Evolutionary conservation across 2,797 vertebrate species (phyloP), one percentile per base, ranked within the genome.

Genomic region (Argya squamiceps): DNA sequence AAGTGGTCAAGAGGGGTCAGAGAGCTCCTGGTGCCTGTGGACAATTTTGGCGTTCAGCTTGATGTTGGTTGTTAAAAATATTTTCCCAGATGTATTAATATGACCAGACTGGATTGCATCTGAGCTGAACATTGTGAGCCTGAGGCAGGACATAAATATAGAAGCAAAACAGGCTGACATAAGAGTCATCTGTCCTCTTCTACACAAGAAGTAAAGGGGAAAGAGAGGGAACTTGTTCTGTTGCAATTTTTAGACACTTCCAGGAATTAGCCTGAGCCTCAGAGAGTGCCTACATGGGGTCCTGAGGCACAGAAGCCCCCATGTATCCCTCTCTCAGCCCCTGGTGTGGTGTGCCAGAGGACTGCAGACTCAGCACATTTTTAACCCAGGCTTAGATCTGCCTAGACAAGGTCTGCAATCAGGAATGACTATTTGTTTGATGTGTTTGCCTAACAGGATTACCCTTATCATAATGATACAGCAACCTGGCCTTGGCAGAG

Each of bases 101-200:
- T 0, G 27, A 96, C 90, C 91, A 96, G 97, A 95, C 96, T 94
- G 94, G 83, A 93, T 94, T 94, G 94, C 95, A 95, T 94, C 89
- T 93, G 95, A 93, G 93, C 91, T 95, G 97, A 97, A 97, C 96
- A 96, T 92, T 80, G 85, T 95, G 94, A 97, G 95, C 97, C 96
- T 80, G 87, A 96, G 97, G 97, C 96, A 93, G 92, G 89, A 73
- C 96, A 94, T 94, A 97, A 97, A 97, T 96, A 97, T 97, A 97
- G 97, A 96, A 97, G 81, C 90, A 92, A 97, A 97, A 94, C 94
- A 97, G 88, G 86, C 93, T 93, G 88, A 95, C 88, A 96, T 92
- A 91, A 94, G 95, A 96, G 95, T 95, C 95, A 97, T 96, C 94
- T 96, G 97, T 92, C 87, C 89, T 89, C 85, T 95, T 93, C 92